Evolutionary conservation across 2,888 invertebrate genomes (phyloP).

Genomic region (Parnassius smintheus): DNA sequence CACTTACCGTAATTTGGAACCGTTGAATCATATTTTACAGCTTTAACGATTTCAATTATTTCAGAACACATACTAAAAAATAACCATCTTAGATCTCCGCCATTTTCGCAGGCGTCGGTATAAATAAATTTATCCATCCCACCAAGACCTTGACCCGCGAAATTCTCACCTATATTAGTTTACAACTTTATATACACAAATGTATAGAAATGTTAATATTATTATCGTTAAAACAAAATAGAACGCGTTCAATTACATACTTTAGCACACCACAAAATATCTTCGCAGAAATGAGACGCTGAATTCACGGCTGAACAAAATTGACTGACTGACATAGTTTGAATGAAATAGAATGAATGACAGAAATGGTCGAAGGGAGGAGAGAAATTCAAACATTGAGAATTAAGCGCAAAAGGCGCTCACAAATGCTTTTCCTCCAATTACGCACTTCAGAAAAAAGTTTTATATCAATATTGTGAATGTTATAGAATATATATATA

Average conservation of each 20-base stretch:
- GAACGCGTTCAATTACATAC: background rate
- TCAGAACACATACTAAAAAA: slow-evolving; percentile 12
- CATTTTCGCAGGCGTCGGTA: slow-evolving; percentile 31
- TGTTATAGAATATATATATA: too few species aligned
- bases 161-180: background rate
- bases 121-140: slow-evolving; percentile 34
- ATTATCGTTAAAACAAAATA: slow-evolving; percentile 1
- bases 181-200: slow-evolving; percentile 1
- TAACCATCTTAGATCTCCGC: slow-evolving; percentile 27
- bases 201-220: slow-evolving; percentile 12
- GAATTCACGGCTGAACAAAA: slow-evolving; percentile 37
- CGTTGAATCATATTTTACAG: background rate
- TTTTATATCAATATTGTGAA: too few species aligned
- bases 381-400: slow-evolving; percentile 34
- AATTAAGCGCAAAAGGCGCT: slow-evolving; percentile 48
- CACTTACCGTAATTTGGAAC: slow-evolving; percentile 29
- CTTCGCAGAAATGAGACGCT: background rate
- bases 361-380: slow-evolving; percentile 70
- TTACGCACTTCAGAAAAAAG: too few species aligned
- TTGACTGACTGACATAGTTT: slow-evolving; percentile 39
- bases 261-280: slow-evolving; percentile 4
- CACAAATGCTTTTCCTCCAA: background rate
- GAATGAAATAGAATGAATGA: slow-evolving; percentile 64
- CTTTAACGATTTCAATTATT: background rate
- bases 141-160: slow-evolving; percentile 34